Evolutionary conservation across 2,113 vertebrate species (phyloP).

Genomic region (Heteronetta atricapilla): DNA sequence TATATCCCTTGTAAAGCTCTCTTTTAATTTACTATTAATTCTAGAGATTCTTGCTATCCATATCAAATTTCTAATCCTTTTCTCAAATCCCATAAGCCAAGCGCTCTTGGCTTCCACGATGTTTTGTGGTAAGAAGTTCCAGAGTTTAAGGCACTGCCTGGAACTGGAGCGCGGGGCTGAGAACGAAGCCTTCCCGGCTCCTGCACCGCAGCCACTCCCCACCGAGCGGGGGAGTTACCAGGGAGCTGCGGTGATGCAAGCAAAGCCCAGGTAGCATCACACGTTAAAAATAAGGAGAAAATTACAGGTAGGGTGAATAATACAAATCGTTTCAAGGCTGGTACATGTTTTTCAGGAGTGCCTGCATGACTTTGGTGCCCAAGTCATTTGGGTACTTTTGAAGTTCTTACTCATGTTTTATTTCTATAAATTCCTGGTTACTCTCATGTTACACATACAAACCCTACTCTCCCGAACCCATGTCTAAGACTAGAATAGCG

Average conservation of each 20-base stretch:
- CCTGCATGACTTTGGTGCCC: conserved; percentile 12
- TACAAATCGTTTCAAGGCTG: not conserved
- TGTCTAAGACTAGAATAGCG: not conserved
- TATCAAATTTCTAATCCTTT: conserved; percentile 8
- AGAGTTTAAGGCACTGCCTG: conserved; percentile 12
- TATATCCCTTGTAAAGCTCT: not conserved
- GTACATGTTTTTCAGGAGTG: conserved; percentile 32
- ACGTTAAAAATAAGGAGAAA: not conserved
- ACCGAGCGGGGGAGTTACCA: not conserved
- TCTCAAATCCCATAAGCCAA: conserved; percentile 2
- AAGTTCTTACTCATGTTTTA: conserved; percentile 8
- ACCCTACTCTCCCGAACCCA: not conserved
- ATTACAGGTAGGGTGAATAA: not conserved
- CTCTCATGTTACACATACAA: not conserved
- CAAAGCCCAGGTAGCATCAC: not conserved
- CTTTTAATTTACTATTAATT: conserved; percentile 13
- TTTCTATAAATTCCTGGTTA: not conserved
- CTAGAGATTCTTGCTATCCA: not conserved
- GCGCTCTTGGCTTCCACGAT: not conserved
- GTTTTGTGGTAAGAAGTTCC: not conserved
- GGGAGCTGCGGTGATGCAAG: not conserved
- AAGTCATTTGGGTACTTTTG: conserved; percentile 49
- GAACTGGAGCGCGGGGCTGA: not conserved
- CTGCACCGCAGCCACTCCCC: not conserved
- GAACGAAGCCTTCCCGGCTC: not conserved